Evolutionary conservation across 2,888 invertebrate genomes (phyloP), one percentile per base, ranked within the genome.

Genomic region (Ophion costatus): DNA sequence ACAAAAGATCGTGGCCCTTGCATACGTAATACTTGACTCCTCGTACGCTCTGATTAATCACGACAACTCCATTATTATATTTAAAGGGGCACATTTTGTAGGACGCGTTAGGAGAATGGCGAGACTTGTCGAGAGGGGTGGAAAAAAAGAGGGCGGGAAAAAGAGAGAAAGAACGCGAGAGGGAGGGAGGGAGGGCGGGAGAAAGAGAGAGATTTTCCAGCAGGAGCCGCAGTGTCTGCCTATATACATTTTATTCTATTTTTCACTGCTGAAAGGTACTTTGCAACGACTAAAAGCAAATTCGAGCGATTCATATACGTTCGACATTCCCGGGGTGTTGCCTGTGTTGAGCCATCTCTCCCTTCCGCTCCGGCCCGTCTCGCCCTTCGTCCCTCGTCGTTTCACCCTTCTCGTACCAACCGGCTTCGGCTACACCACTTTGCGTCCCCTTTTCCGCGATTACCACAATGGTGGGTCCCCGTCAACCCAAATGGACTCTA

Each of bases 251-350:
- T 85, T 85, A 85, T 85, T 85, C 80, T 83, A 82, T 85, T 83
- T 83, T 85, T 83, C 85, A 85, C 80, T 74, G 76, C 85, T 83
- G 80, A 85, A 85, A 85, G 85, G 85, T 85, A 85, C 85, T 85
- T 82, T 80, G 77, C 85, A 83, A 80, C 85, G 85, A 77, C 85
- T 85, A 80, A 85, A 85, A 85, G 85, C 85, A 85, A 85, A 85
- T 85, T 85, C 85, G 80, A 80, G 77, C 85, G 70, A 83, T 85
- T 83, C 85, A 82, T 75, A 74, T 66, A 80, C 74, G 74, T 83
- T 85, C 76, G 83, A 80, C 82, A 85, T 80, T 80, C 64, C 71
- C 71, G 51, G 80, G 57, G 80, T 80, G 64, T 61, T 75, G 61
- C 80, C 45, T 83, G 80, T 77, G 83, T 77, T 22, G 56, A 29